phyloP scores from a whole-genome alignment of 2,113 vertebrate genomes.

The Cochlearius cochlearius region DNA sequence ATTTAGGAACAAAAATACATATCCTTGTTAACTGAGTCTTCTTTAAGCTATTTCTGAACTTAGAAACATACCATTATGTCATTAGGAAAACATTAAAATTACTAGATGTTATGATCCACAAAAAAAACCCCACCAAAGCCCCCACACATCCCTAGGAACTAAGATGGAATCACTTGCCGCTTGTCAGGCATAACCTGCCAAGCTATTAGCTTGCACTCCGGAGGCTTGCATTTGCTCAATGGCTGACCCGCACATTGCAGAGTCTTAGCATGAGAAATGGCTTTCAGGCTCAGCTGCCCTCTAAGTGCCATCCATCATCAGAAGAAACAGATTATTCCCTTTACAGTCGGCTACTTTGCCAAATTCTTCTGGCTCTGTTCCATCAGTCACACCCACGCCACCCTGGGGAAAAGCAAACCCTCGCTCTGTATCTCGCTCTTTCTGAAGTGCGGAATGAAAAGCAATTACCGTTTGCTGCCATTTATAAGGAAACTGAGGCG shows the following conservation, averaged over 20 bases:
- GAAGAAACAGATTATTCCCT: slow-evolving; percentile 28
- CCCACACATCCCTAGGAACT: background rate
- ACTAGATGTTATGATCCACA: background rate
- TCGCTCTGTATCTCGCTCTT: background rate
- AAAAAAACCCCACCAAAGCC: background rate
- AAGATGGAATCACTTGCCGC: background rate
- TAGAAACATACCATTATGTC: background rate
- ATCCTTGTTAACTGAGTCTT: background rate
- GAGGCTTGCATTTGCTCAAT: background rate
- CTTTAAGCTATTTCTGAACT: background rate
- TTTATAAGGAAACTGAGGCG: background rate
- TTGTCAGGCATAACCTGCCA: background rate
- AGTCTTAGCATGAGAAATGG: background rate
- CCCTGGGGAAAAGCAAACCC: background rate
- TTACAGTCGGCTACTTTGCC: background rate
- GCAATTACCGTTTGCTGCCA: background rate
- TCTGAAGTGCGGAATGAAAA: background rate
- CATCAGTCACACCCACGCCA: background rate
- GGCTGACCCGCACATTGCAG: background rate
- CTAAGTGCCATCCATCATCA: slow-evolving; percentile 39
- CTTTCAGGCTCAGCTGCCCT: slow-evolving; percentile 23
- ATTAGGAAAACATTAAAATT: background rate
- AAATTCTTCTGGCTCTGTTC: slow-evolving; percentile 10
- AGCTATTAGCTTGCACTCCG: background rate
- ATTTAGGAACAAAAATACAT: background rate